A percentile compares a stretch with the other conserved stretches of the same genome.
Conservation (phyloP, 1,140 invertebrate species). For the Coenobita brevimanus region DNA sequence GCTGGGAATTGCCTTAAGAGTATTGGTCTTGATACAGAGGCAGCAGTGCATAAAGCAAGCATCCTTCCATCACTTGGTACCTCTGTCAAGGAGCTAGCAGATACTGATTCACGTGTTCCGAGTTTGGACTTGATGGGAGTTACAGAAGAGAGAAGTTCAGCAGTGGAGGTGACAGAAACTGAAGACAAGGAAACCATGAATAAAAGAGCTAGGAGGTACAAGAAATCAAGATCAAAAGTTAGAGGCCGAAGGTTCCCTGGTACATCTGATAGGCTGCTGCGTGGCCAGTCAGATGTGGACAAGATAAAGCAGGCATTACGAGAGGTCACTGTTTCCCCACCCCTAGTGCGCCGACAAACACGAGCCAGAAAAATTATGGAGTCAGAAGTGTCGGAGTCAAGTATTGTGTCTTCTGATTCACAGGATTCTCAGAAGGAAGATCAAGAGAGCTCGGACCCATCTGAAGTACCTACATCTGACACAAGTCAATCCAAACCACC, state of each 20-base stretch:
- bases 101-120: background rate
- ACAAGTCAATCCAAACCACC: too few relatives aligned
- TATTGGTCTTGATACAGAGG: background rate
- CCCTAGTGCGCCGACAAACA: too few relatives aligned
- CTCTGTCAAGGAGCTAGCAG: background rate
- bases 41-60: background rate
- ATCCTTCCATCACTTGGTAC: background rate
- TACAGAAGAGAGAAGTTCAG: background rate
- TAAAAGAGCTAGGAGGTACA: background rate
- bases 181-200: background rate
- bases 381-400: too few relatives aligned
- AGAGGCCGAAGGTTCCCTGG: background rate
- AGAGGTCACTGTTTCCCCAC: too few relatives aligned
- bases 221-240: constrained; percentile 10
- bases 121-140: background rate
- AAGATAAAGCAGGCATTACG: constrained; percentile 10
- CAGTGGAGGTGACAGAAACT: background rate
- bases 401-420: too few relatives aligned
- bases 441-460: too few relatives aligned
- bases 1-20: background rate
- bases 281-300: constrained; percentile 18
- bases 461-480: too few relatives aligned
- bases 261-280: constrained; percentile 11
- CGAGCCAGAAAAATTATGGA: too few relatives aligned
- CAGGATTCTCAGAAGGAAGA: too few relatives aligned